Evolutionary conservation across 2,888 invertebrate genomes (phyloP), one percentile per base, ranked within the genome.

Genomic region (Phortica magna): DNA sequence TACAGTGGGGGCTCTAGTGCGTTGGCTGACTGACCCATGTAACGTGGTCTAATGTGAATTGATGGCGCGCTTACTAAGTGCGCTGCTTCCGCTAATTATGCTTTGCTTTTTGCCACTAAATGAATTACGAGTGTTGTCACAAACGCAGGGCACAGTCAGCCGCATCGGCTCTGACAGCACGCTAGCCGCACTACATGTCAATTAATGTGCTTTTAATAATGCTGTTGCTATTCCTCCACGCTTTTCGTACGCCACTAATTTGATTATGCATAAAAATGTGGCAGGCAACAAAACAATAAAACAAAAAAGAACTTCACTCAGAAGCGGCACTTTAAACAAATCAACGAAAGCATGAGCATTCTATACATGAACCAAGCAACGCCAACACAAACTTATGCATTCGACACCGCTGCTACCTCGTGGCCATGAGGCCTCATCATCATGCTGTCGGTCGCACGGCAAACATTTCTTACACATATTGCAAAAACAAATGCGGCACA

Each of bases 161-260:
- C 5, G 3, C 48, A 48, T 31, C 31, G 59, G 31, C 67, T 17
- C 6, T 10, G 41, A 42, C 67, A 42, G 64, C 31, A 22, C 9
- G 72, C 79, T 71, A 83, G 80, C 82, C 81, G 70, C 74, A 78
- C 78, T 80, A 85, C 79, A 84, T 87, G 87, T 82, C 87, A 85
- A 85, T 85, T 85, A 87, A 85, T 85, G 85, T 85, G 87, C 87
- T 87, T 85, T 85, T 85, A 85, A 85, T 85, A 87, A 87, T 85
- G 82, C 84, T 67, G 78, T 80, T 78, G 65, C 65, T 65, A 41
- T 41, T 41, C 14, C 12, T 12, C 55, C 10, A 42, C 22, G 17
- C 39, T 68, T 17, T 68, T 68, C 9, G 43, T n/a, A 12, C 39
- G 22, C 48, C 31, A 55, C 70, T 71, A 71, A 71, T 71, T 71